phyloP scores from a whole-genome alignment of 2,797 vertebrate genomes.

The Coilia nasus region DNA sequence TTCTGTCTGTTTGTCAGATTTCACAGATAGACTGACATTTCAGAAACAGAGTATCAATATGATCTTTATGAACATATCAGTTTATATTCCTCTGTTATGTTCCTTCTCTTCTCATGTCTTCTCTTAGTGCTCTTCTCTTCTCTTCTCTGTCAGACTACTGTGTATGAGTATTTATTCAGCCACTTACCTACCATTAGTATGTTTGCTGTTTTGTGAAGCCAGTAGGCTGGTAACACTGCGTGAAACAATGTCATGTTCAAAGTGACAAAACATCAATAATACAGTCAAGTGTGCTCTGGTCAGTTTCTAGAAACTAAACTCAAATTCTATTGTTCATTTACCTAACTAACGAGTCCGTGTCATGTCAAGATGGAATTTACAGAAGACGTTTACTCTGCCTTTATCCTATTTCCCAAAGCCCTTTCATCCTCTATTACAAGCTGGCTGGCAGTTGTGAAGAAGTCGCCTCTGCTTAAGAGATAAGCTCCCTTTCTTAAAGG shows the following conservation, averaged over 20 bases:
- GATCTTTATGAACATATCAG: too few relatives aligned
- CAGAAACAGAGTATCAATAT: background rate
- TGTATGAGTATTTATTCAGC: background rate
- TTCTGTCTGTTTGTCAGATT: background rate
- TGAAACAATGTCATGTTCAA: background rate
- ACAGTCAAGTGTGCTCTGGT: background rate
- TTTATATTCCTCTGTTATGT: background rate
- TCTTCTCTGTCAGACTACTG: background rate
- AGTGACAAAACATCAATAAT: background rate
- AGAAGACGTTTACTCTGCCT: constrained; percentile 33
- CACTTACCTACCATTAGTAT: background rate
- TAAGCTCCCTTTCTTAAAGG: constrained; percentile 26
- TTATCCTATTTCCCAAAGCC: constrained; percentile 23
- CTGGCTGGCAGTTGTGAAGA: constrained; percentile 28
- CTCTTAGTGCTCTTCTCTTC: background rate
- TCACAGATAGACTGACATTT: background rate
- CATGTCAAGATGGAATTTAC: constrained; percentile 35
- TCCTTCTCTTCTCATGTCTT: background rate
- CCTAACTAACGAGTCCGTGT: constrained; percentile 20
- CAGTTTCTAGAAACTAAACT: background rate
- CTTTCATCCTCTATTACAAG: constrained; percentile 24
- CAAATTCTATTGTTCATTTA: background rate
- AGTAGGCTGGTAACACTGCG: background rate
- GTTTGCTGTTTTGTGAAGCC: background rate
- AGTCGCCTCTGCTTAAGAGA: constrained; percentile 33